Percentiles rank a stretch among this genome's conserved stretches.
These are phyloP conservation scores for Lethenteron reissneri DNA, from an alignment of 2,113 vertebrate genomes.

Conservation along the genomic window DNA sequence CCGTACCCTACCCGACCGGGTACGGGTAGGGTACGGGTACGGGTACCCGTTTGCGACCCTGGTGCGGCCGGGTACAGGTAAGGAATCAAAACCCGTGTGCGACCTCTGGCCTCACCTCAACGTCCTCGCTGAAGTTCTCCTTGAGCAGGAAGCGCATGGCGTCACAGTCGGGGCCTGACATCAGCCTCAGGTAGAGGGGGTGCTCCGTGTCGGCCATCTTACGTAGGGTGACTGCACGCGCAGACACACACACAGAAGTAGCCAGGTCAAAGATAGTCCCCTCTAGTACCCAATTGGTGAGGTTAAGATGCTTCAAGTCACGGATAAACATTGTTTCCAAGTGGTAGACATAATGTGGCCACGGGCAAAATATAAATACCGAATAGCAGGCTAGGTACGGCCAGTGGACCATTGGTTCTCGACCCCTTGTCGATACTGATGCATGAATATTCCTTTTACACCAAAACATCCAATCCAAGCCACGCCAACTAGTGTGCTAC, in stretches of 20 bases:
- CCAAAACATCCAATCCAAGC: too few species aligned
- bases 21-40: too few species aligned
- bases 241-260: not conserved
- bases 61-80: too few species aligned
- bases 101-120: slow-evolving; percentile 38
- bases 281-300: not conserved
- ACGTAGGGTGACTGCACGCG: slow-evolving; percentile 51
- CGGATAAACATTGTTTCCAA: not conserved
- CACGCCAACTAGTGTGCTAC: too few species aligned
- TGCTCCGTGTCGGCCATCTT: slow-evolving; percentile 50
- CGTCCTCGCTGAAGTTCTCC: slow-evolving; percentile 75
- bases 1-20: too few species aligned
- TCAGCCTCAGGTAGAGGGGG: slow-evolving; percentile 54
- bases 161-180: slow-evolving; percentile 49
- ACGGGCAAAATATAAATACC: slow-evolving; percentile 4
- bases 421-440: too few species aligned
- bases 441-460: too few species aligned
- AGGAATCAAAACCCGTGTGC: not conserved
- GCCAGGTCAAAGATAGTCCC: not conserved
- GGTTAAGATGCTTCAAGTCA: not conserved
- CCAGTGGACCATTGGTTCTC: too few species aligned
- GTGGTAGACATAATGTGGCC: slow-evolving; percentile 1
- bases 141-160: slow-evolving; percentile 71
- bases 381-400: not conserved
- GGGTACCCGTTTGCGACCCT: too few species aligned